Base-by-base conservation (phyloP, 2,797 vertebrate genomes). In the Cuniculus paca region DNA sequence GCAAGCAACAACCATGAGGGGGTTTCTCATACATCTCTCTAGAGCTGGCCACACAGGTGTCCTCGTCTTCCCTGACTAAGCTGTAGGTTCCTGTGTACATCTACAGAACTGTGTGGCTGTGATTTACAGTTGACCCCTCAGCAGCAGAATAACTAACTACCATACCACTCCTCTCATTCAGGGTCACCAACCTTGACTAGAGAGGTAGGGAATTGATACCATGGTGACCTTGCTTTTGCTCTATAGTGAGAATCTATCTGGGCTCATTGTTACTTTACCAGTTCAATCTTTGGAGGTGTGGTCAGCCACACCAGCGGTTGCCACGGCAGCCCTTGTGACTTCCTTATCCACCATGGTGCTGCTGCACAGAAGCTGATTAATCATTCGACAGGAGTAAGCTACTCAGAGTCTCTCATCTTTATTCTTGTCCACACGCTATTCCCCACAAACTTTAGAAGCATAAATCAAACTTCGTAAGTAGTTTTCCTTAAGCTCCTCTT, bases 401-500 rank as follows among this genome's bases (percentile, higher is more conserved):
- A 83, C 45, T 50, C 61, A 36, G 0, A 61, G n/a, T 42, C 45
- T 63, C 48, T 90, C 13, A 39, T 63, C 70, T 81, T 88, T 85
- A 22, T 34, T 13, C 20, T 50, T 78, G 68, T 65, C 58, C 6
- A 60, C 8, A 34, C 68, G 77, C n/a, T 36, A 7, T 78, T 56
- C 3, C 28, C 22, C 50, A 48, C 12, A 61, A 5, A 74, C 31
- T 22, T 83, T 42, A 83, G 36, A 14, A 14, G 81, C 28, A 28
- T 28, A 86, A 85, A 34, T 56, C 48, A 84, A 61, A 63, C 58
- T 95, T 86, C 8, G 2, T 16, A 65, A 72, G n/a, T 42, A n/a
- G 24, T 93, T 96, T 94, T 70, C 36, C 58, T 94, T 56, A 50
- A 75, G 12, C 3, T 77, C 78, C 70, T 90, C 36, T 65, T 80